Evolutionary conservation across 2,113 vertebrate species (phyloP), one percentile per base, ranked within the genome.

Genomic region (Xenus cinereus): DNA sequence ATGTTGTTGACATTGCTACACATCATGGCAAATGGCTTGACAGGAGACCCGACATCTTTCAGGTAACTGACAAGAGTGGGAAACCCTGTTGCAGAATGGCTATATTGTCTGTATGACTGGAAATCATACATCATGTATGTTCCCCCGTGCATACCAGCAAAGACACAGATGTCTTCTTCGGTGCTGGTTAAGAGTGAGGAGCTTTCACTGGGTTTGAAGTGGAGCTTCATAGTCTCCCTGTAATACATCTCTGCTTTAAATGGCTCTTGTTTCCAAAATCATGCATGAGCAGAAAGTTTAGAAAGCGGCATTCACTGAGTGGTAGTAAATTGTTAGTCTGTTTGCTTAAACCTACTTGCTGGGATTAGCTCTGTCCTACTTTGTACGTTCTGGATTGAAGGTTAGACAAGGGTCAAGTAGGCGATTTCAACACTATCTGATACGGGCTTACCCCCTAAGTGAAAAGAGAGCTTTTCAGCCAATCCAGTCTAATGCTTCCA

Each of bases 371-470:
- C 69, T 96, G 89, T 97, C 96, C 95, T 93, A 96, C 93, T 98
- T 97, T 96, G 88, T 96, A 87, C 82, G 0, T 97, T 96, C 93
- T 87, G 93, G 96, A 93, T 90, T 93, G 96, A 96, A 97, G 98
- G 97, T 97, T 97, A 97, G 95, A 77, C 87, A 92, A 96, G 97
- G 98, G 98, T 98, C 98, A 98, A 98, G 98, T 97, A 97, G 97
- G 97, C 87, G 84, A 98, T 98, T 98, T 98, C 98, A 98, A 73
- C 97, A 96, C 97, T 90, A 96, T 98, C 97, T 97, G 96, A 97
- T 93, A 89, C 77, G 91, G 89, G 92, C 97, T 97, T 98, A 93
- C 94, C 67, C 88, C 63, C 89, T 73, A 8, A 84, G 95, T 54
- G 95, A 90, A 89, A 96, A 81, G 86, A 87, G 87, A 97, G 92